A percentile compares a stretch with the other conserved stretches of the same genome.
phyloP scores from a whole-genome alignment of 2,888 invertebrate genomes.

The Camptogramma bilineatum region DNA sequence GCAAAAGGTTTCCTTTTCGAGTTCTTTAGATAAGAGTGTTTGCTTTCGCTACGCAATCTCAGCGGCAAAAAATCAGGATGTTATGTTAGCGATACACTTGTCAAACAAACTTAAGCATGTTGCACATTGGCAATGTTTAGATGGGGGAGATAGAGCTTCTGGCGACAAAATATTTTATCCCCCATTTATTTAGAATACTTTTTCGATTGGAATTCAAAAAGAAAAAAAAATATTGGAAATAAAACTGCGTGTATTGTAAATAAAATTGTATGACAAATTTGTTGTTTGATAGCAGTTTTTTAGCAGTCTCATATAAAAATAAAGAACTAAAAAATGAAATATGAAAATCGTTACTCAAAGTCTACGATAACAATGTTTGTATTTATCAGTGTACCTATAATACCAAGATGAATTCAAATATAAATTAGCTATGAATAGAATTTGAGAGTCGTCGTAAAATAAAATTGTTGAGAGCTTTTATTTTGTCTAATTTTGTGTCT shows the following conservation, averaged over 20 bases:
- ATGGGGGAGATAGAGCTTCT: slow-evolving; percentile 15
- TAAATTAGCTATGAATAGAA: slow-evolving; percentile 44
- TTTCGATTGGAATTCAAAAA: too few relatives aligned
- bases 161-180: neutral
- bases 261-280: slow-evolving; percentile 5
- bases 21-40: slow-evolving; percentile 73
- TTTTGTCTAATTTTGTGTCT: slow-evolving; percentile 6
- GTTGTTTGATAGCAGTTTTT: neutral
- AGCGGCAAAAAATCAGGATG: slow-evolving; percentile 76
- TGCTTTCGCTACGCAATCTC: slow-evolving; percentile 69
- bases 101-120: slow-evolving; percentile 47
- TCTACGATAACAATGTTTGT: slow-evolving; percentile 5
- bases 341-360: slow-evolving; percentile 18
- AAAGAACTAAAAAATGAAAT: slow-evolving; percentile 9
- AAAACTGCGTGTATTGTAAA: too few relatives aligned
- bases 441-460: slow-evolving; percentile 18
- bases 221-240: slow-evolving; percentile 5
- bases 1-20: slow-evolving; percentile 60
- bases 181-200: neutral
- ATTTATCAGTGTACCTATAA: slow-evolving; percentile 15
- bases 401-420: slow-evolving; percentile 32
- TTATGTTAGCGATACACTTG: slow-evolving; percentile 63
- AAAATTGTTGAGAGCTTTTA: slow-evolving; percentile 12
- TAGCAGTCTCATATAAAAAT: neutral
- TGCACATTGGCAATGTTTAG: slow-evolving; percentile 13